Percentiles rank a stretch among this genome's conserved stretches.
Evolutionary conservation across 1,140 invertebrate genomes (phyloP).

Genomic region (Bombus fervidus): DNA sequence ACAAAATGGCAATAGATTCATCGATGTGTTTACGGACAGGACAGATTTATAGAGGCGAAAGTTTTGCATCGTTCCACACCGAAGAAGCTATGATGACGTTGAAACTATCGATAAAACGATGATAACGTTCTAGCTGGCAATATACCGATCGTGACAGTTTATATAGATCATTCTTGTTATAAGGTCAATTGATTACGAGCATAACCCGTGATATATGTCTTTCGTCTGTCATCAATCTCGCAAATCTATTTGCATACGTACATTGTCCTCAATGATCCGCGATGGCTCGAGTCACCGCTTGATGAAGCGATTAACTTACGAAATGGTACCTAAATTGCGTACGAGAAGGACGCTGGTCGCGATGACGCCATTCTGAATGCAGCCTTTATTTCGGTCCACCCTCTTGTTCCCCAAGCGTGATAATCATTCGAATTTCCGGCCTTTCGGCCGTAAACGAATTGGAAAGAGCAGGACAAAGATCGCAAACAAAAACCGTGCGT

Average conservation of each 20-base stretch:
- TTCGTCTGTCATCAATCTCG: constrained; percentile 55
- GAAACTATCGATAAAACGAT: constrained; percentile 21
- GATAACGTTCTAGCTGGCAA: neutral
- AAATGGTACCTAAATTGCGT: constrained; percentile 48
- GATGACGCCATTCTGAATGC: neutral
- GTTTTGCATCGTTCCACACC: neutral
- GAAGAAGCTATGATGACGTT: neutral
- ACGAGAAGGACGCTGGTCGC: neutral
- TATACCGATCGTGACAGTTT: constrained; percentile 12
- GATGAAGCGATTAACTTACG: constrained; percentile 54
- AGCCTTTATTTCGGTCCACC: constrained; percentile 10
- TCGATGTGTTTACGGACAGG: constrained; percentile 24
- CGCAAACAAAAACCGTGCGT: constrained; percentile 18
- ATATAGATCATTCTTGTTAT: constrained; percentile 8
- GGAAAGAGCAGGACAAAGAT: constrained; percentile 5
- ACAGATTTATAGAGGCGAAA: constrained; percentile 31
- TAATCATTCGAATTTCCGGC: constrained; percentile 59
- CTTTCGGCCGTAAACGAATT: neutral
- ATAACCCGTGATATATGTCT: constrained; percentile 18
- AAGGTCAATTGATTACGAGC: constrained; percentile 45
- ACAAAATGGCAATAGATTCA: constrained; percentile 27
- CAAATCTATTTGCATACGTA: constrained; percentile 44
- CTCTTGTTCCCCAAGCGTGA: constrained; percentile 1
- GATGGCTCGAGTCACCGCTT: constrained; percentile 11
- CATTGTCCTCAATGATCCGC: constrained; percentile 23